These are phyloP conservation scores for Hydrocynus forskahlii DNA, from an alignment of 2,797 vertebrate species.

Conservation along the genomic window DNA sequence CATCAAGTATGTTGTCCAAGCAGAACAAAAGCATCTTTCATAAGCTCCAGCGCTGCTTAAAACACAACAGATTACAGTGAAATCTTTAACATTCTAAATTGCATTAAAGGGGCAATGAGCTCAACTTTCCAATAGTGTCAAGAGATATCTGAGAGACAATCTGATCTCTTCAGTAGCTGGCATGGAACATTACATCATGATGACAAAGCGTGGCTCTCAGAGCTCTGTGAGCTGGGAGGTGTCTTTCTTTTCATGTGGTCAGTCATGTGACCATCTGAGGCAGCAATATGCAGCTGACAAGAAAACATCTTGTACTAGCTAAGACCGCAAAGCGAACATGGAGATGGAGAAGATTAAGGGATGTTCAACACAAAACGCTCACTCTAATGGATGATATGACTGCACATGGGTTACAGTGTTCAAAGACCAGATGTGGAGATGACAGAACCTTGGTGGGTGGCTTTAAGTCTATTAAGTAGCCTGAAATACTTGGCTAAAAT, in stretches of 20 bases:
- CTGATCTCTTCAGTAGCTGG: constrained; percentile 6
- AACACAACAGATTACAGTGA: constrained; percentile 39
- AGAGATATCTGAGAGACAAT: neutral
- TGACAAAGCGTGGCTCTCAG: neutral
- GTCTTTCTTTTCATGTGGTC: constrained; percentile 6
- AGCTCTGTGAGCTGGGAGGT: neutral
- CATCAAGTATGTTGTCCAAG: constrained; percentile 56
- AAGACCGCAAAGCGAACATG: neutral
- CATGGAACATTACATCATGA: constrained; percentile 33
- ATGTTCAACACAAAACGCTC: neutral
- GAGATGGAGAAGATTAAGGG: constrained; percentile 6
- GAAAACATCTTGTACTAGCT: neutral
- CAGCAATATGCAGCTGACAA: neutral
- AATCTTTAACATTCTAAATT: constrained; percentile 25
- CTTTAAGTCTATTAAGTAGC: neutral
- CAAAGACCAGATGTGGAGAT: constrained; percentile 42
- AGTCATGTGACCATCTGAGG: constrained; percentile 11
- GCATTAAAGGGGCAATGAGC: constrained; percentile 27
- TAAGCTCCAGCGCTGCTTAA: constrained; percentile 45
- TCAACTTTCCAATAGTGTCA: constrained; percentile 32
- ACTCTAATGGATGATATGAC: constrained; percentile 16
- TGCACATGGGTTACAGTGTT: constrained; percentile 23
- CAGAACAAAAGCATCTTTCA: constrained; percentile 61
- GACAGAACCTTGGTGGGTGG: constrained; percentile 29
- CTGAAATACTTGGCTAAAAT: constrained; percentile 20